phyloP scores from a whole-genome alignment of 2,797 vertebrate species.

The Galagoides demidoff region DNA sequence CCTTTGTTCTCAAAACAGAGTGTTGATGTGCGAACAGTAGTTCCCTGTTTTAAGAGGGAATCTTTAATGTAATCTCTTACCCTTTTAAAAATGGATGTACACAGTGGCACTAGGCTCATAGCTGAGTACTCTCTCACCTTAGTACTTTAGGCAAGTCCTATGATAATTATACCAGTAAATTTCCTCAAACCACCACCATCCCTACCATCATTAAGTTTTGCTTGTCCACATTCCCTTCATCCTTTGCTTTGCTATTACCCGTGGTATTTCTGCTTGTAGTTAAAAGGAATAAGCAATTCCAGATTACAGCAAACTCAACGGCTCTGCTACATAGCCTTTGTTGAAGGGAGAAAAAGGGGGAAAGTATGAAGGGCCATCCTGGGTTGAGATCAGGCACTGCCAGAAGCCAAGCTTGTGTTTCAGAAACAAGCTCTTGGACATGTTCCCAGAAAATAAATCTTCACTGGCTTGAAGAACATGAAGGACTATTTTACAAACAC shows the following conservation, averaged over 20 bases:
- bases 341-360: not conserved
- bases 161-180: conserved; percentile 56
- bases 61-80: conserved; percentile 37
- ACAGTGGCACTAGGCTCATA: conserved; percentile 56
- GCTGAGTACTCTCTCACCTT: conserved; percentile 50
- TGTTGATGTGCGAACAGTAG: not conserved
- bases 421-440: conserved; percentile 48
- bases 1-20: conserved; percentile 52
- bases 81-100: conserved; percentile 22
- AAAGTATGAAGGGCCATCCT: conserved; percentile 35
- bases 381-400: conserved; percentile 67
- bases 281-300: conserved; percentile 68
- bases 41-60: conserved; percentile 18
- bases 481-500: conserved; percentile 91
- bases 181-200: conserved; percentile 51
- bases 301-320: conserved; percentile 58
- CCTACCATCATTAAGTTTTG: conserved; percentile 21
- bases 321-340: conserved; percentile 47
- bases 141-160: conserved; percentile 61
- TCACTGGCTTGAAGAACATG: conserved; percentile 68
- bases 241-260: conserved; percentile 47
- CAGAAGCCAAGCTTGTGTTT: conserved; percentile 67
- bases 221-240: conserved; percentile 52
- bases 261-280: conserved; percentile 59
- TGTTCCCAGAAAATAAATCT: conserved; percentile 67